A percentile compares a stretch with the other conserved stretches of the same genome.
Conservation (phyloP, 23 tunicate species). For the Pegea sp. region DNA sequence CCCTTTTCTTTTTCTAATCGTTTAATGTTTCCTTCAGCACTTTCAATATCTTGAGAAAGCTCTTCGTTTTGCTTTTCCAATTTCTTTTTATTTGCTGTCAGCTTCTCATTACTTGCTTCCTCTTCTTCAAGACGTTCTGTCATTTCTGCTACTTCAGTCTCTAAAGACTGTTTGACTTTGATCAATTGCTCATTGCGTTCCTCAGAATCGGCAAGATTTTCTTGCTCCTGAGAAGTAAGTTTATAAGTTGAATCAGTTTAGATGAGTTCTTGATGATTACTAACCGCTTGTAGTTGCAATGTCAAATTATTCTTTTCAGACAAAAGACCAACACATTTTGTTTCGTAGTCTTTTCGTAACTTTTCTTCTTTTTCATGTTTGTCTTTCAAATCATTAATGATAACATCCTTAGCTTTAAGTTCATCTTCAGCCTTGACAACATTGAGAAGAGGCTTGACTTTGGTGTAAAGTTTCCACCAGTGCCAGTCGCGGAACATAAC, state of each 20-base stretch:
- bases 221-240: constrained; percentile 93
- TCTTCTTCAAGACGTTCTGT: constrained; percentile 91
- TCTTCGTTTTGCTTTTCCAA: constrained; percentile 88
- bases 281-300: constrained; percentile 87
- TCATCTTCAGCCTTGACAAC: constrained; percentile 90
- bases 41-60: constrained; percentile 81
- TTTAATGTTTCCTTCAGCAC: constrained; percentile 61
- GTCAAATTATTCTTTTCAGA: constrained; percentile 88
- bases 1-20: constrained; percentile 94
- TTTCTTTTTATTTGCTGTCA: constrained; percentile 65
- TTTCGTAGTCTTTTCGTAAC: constrained; percentile 77
- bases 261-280: too few species aligned
- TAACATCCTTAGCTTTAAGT: constrained; percentile 66
- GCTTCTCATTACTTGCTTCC: constrained; percentile 60
- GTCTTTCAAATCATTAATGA: constrained; percentile 53
- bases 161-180: constrained; percentile 73
- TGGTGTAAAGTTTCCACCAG: constrained; percentile 91
- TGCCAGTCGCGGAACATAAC: constrained; percentile 80
- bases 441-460: constrained; percentile 90
- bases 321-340: constrained; percentile 59
- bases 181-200: constrained; percentile 92
- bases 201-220: constrained; percentile 93
- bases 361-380: constrained; percentile 80
- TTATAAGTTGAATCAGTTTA: too few species aligned
- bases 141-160: constrained; percentile 56